Percentiles rank a stretch among this genome's conserved stretches.
phyloP scores from a whole-genome alignment of 2,113 vertebrate genomes.

The Tupaia chinensis region DNA sequence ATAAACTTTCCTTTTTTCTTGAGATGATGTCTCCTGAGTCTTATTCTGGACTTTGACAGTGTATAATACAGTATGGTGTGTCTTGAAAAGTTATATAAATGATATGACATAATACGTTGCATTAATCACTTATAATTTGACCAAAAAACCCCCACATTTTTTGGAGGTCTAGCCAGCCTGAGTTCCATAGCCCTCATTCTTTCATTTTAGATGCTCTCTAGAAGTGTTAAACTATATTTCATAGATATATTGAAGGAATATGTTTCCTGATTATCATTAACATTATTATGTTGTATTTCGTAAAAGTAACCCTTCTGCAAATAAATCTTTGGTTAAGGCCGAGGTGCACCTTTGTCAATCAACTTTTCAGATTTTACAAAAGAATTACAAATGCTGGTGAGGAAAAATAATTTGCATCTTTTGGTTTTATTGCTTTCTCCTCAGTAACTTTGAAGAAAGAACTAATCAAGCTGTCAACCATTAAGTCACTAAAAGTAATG shows the following conservation, averaged over 20 bases:
- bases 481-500: neutral
- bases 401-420: neutral
- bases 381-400: neutral
- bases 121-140: neutral
- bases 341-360: neutral
- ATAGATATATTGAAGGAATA: neutral
- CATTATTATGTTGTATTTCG: neutral
- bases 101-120: neutral
- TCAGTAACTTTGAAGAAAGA: neutral
- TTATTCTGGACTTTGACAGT: too few species aligned
- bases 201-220: neutral
- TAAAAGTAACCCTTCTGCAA: neutral
- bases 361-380: neutral
- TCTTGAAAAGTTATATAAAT: neutral
- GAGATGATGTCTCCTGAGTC: too few species aligned
- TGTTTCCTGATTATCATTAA: neutral
- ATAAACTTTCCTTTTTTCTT: too few species aligned
- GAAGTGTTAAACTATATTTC: neutral
- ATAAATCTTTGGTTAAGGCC: neutral
- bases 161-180: too few species aligned
- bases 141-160: neutral
- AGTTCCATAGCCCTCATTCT: too few species aligned
- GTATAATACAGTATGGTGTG: neutral
- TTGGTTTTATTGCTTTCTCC: neutral
- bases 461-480: neutral